A percentile compares a stretch with the other conserved stretches of the same genome.
phyloP scores from a whole-genome alignment of 2,797 vertebrate genomes.

The Rhinatrema bivittatum region DNA sequence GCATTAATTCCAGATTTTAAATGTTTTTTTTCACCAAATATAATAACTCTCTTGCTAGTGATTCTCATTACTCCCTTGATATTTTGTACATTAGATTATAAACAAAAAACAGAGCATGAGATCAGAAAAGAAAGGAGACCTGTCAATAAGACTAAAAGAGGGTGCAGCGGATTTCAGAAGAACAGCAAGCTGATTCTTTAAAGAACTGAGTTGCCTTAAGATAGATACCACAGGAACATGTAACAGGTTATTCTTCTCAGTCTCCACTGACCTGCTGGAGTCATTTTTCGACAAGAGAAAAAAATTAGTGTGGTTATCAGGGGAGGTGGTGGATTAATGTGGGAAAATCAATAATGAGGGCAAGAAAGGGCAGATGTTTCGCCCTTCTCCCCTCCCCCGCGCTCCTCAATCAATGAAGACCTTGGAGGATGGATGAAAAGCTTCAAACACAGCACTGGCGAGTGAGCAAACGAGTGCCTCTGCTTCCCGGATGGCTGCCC shows the following conservation, averaged over 20 bases:
- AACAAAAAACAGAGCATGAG: too few relatives aligned
- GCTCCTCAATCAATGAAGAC: slow-evolving; percentile 40
- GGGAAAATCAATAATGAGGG: slow-evolving; percentile 53
- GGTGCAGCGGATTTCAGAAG: too few relatives aligned
- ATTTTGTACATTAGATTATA: too few relatives aligned
- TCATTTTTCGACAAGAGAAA: slow-evolving; percentile 20
- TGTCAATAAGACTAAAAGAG: too few relatives aligned
- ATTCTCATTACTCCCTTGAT: too few relatives aligned
- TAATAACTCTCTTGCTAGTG: too few relatives aligned
- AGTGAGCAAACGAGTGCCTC: slow-evolving; percentile 27
- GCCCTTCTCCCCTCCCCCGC: slow-evolving; percentile 37
- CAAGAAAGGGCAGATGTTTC: slow-evolving; percentile 37
- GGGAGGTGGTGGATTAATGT: slow-evolving; percentile 47
- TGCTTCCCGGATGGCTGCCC: slow-evolving; percentile 29
- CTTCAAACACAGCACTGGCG: slow-evolving; percentile 39
- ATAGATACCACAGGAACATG: not conserved
- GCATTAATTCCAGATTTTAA: too few relatives aligned
- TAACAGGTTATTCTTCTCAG: slow-evolving; percentile 18
- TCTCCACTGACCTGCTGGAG: slow-evolving; percentile 22
- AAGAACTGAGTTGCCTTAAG: too few relatives aligned
- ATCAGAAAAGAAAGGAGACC: too few relatives aligned
- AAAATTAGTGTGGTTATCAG: slow-evolving; percentile 39
- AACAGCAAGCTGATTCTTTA: too few relatives aligned
- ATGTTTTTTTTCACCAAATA: too few relatives aligned
- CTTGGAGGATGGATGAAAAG: slow-evolving; percentile 32